These are phyloP conservation scores for Falcunculus frontatus DNA, from an alignment of 2,113 vertebrate genomes.

Conservation along the genomic window DNA sequence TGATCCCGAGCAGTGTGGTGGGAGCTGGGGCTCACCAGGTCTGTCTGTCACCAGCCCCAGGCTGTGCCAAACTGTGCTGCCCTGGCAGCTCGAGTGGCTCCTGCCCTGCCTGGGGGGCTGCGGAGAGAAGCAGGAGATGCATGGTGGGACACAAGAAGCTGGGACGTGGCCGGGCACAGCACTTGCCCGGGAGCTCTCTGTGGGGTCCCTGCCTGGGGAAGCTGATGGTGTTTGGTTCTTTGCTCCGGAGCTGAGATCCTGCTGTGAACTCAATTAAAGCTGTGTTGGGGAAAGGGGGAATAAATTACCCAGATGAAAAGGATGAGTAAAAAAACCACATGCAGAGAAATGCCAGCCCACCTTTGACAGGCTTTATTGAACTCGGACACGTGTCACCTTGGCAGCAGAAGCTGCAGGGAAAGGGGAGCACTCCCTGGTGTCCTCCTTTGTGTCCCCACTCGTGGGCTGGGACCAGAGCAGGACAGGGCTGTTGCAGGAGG, in stretches of 20 bases:
- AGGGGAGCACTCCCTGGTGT: not conserved
- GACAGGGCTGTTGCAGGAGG: not conserved
- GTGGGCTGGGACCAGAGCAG: not conserved
- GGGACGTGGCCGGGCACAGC: not conserved
- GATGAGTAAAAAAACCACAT: not conserved
- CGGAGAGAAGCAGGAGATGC: not conserved
- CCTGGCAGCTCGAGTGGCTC: not conserved
- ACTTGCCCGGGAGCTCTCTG: not conserved
- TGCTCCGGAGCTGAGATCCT: not conserved
- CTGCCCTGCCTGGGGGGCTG: not conserved
- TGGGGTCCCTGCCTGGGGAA: not conserved
- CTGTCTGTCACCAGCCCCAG: not conserved
- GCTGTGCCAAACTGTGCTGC: not conserved
- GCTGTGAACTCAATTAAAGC: slow-evolving; percentile 48
- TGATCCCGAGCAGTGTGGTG: accelerated
- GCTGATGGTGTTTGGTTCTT: not conserved
- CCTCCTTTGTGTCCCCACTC: not conserved
- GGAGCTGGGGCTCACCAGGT: not conserved
- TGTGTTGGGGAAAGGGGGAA: not conserved
- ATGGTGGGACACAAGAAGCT: not conserved
- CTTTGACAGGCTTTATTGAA: slow-evolving; percentile 14
- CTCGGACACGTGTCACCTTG: not conserved
- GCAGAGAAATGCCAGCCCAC: not conserved
- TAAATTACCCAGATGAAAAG: slow-evolving; percentile 40
- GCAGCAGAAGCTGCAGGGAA: not conserved